Evolutionary conservation across 2,888 invertebrate species (phyloP).

Genomic region (Lepidochrysops patricia): DNA sequence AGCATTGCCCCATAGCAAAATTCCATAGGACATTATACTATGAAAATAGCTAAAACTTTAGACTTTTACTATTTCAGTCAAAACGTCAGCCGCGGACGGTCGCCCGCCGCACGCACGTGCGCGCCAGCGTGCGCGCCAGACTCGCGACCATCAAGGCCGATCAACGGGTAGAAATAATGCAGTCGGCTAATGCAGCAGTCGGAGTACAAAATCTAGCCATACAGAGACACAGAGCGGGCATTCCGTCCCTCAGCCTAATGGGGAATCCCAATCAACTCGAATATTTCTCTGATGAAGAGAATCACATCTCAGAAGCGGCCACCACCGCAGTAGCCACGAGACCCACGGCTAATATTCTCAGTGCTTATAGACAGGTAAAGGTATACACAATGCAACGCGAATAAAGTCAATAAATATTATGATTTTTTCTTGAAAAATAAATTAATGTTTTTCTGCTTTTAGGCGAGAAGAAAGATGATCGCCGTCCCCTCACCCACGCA

Average conservation of each 20-base stretch:
- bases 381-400: not conserved
- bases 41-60: too few species aligned
- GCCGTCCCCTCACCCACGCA: conserved; percentile 52
- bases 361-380: conserved; percentile 55
- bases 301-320: conserved; percentile 36
- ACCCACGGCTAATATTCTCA: conserved; percentile 57
- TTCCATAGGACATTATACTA: too few species aligned
- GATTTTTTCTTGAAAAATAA: not conserved
- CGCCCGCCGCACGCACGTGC: conserved; percentile 54
- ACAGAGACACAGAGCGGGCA: conserved; percentile 35
- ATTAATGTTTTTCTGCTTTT: conserved; percentile 18
- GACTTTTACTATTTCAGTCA: conserved; percentile 29
- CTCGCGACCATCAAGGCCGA: conserved; percentile 33
- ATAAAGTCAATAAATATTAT: too few species aligned
- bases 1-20: too few species aligned
- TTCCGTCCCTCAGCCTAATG: conserved; percentile 68
- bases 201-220: conserved; percentile 24
- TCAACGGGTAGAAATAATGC: conserved; percentile 15
- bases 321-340: conserved; percentile 55
- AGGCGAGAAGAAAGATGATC: conserved; percentile 68
- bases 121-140: conserved; percentile 50
- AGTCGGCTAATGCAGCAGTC: conserved; percentile 13
- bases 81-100: conserved; percentile 53
- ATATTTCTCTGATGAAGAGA: conserved; percentile 76
- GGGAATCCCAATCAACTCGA: conserved; percentile 81